A percentile compares a stretch with the other conserved stretches of the same genome.
Evolutionary conservation across 2,797 vertebrate genomes (phyloP).

Genomic region (Epinephelus malabaricus): DNA sequence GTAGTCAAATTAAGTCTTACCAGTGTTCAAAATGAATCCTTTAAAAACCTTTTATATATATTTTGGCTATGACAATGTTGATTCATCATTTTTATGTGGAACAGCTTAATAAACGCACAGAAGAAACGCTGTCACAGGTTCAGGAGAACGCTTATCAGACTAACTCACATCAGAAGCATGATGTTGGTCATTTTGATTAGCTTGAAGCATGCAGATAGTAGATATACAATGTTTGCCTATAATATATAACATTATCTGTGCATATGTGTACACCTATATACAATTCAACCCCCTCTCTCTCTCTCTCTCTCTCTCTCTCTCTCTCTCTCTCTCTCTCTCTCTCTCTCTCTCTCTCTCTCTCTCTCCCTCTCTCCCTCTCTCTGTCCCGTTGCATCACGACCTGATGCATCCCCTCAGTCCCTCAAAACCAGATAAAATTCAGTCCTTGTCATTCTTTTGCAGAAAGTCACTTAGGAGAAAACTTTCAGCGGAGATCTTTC

Average conservation of each 20-base stretch:
- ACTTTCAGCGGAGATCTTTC: background rate
- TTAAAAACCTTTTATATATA: background rate
- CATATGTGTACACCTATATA: conserved; percentile 55
- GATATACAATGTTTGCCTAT: conserved; percentile 24
- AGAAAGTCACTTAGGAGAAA: conserved; percentile 15
- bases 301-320: too few species aligned
- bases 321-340: too few species aligned
- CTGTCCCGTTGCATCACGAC: background rate
- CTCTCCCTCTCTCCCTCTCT: background rate
- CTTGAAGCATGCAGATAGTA: conserved; percentile 55
- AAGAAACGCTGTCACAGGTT: background rate
- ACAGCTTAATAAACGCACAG: background rate
- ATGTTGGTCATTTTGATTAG: background rate
- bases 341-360: background rate
- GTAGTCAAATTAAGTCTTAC: background rate
- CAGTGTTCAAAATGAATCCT: too few species aligned
- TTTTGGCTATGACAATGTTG: background rate
- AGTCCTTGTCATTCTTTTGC: conserved; percentile 6
- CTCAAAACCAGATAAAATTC: background rate
- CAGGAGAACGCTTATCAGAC: too few species aligned
- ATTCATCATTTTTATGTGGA: background rate
- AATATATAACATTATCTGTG: conserved; percentile 51
- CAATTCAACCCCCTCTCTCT: conserved; percentile 16
- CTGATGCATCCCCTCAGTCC: background rate
- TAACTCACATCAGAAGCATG: conserved; percentile 6